Conservation (phyloP, 2,888 invertebrate species). For the Lapara coniferarum region DNA sequence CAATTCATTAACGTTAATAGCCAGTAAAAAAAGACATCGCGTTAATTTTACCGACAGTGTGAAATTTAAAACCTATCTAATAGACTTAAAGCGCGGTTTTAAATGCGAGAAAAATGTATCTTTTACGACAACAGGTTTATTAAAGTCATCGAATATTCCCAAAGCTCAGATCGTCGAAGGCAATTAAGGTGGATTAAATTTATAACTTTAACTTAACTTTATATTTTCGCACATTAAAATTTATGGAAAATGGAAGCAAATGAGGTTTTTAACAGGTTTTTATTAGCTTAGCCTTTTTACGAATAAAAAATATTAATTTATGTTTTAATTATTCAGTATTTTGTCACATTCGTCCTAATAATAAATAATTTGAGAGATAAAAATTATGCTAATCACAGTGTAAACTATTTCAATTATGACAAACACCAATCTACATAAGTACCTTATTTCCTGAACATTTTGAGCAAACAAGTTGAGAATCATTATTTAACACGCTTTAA, state of each 20-base stretch:
- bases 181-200: not conserved
- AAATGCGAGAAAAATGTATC: not conserved
- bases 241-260: not conserved
- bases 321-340: too few species aligned
- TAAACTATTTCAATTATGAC: too few species aligned
- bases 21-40: not conserved
- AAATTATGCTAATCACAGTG: too few species aligned
- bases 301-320: too few species aligned
- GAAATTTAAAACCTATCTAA: not conserved
- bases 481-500: too few species aligned
- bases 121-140: not conserved
- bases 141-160: slow-evolving; percentile 6
- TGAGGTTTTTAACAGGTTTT: too few species aligned
- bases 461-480: too few species aligned
- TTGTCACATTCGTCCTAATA: too few species aligned
- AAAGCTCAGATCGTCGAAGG: not conserved
- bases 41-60: not conserved
- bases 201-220: not conserved
- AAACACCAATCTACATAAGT: too few species aligned
- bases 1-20: not conserved
- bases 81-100: not conserved
- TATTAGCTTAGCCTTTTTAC: too few species aligned
- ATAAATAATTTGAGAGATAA: too few species aligned
- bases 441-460: too few species aligned
- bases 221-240: slow-evolving; percentile 2